A percentile compares a stretch with the other conserved stretches of the same genome.
phyloP scores from a whole-genome alignment of 1,140 invertebrate species.

The Latrodectus geometricus region DNA sequence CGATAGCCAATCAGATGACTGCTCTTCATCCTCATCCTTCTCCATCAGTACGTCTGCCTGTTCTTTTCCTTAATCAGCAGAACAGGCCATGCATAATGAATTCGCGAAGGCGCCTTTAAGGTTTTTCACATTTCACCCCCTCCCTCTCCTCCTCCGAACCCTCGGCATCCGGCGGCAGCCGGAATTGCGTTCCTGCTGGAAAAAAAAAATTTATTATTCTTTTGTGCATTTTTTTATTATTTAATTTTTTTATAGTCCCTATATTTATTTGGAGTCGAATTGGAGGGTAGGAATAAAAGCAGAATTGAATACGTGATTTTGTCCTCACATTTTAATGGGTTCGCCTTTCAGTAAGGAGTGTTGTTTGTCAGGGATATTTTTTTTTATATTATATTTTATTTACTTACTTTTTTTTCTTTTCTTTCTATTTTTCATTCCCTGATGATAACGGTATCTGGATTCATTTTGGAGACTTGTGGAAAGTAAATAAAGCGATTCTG shows the following conservation, averaged over 20 bases:
- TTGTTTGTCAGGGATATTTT: constrained; percentile 10
- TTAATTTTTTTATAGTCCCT: background rate
- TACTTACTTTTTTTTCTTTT: background rate
- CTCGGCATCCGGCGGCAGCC: background rate
- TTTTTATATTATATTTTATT: constrained; percentile 10
- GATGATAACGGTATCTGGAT: background rate
- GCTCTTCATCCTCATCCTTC: constrained; percentile 38
- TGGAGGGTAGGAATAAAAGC: constrained; percentile 27
- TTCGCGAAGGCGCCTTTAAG: constrained; percentile 45
- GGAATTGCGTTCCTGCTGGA: background rate
- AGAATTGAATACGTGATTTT: constrained; percentile 32
- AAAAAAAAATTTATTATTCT: background rate
- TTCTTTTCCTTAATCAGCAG: constrained; percentile 44
- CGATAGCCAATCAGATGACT: constrained; percentile 53
- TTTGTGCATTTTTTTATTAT: background rate
- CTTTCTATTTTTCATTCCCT: background rate
- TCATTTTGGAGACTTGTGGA: background rate
- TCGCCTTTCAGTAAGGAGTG: background rate
- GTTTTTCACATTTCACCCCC: constrained; percentile 39
- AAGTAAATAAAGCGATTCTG: constrained; percentile 3
- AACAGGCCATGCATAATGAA: constrained; percentile 55
- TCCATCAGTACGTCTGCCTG: constrained; percentile 18
- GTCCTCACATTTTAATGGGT: constrained; percentile 33
- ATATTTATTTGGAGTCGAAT: background rate
- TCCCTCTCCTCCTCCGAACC: background rate